Evolutionary conservation across 2,113 vertebrate genomes (phyloP).

Genomic region (Cygnus atratus): DNA sequence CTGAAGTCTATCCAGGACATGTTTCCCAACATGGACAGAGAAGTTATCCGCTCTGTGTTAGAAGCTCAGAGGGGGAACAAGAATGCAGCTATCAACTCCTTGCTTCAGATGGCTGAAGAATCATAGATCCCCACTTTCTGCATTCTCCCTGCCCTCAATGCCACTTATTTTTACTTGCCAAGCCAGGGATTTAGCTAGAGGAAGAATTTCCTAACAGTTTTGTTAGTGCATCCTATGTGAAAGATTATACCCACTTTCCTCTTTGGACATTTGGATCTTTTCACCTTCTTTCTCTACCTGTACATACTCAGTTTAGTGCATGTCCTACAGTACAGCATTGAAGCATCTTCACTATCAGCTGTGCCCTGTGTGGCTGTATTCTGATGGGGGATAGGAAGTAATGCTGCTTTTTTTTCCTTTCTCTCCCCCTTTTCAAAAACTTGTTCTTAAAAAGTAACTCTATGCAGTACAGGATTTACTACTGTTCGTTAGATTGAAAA

Average conservation of each 20-base stretch:
- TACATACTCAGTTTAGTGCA: conserved; percentile 7
- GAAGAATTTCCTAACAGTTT: conserved; percentile 54
- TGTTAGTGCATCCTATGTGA: conserved; percentile 33
- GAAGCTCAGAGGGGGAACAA: conserved; percentile 93
- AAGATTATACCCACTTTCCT: background rate
- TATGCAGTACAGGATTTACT: conserved; percentile 48
- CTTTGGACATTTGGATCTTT: conserved; percentile 21
- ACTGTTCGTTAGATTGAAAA: background rate
- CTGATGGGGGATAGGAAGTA: background rate
- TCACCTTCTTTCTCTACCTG: conserved; percentile 18
- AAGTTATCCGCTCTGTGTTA: conserved; percentile 94
- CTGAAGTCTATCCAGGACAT: conserved; percentile 94
- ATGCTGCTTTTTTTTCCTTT: conserved; percentile 20
- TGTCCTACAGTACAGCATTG: background rate
- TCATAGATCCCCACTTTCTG: conserved; percentile 74
- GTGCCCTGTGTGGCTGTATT: conserved; percentile 11
- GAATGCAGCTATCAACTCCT: conserved; percentile 93
- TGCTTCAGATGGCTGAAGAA: conserved; percentile 96
- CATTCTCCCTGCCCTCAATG: background rate
- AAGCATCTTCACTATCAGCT: conserved; percentile 36
- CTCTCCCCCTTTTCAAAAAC: background rate
- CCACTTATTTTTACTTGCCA: conserved; percentile 60
- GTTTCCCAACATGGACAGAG: conserved; percentile 95
- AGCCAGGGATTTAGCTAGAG: conserved; percentile 73
- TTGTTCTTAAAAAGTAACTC: conserved; percentile 31